Conservation (phyloP, 2,888 invertebrate genomes). For the Adelphocoris suturalis region DNA sequence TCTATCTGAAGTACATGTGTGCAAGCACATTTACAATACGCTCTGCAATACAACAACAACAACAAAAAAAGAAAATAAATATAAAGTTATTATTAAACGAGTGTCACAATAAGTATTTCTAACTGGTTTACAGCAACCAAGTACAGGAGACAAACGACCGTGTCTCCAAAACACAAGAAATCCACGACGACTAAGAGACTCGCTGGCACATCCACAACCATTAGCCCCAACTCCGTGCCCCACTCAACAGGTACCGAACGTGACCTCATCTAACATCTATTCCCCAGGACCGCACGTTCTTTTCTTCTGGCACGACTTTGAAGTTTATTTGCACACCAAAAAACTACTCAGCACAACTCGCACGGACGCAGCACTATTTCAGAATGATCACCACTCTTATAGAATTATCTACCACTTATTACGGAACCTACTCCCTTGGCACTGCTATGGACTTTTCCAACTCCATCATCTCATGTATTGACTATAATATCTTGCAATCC, state of each 20-base stretch:
- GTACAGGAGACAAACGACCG: conserved; percentile 55
- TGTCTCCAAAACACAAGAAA: conserved; percentile 21
- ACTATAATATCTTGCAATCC: too few species aligned
- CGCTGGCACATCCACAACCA: conserved; percentile 27
- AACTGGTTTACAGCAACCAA: conserved; percentile 50
- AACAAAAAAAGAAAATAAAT: too few species aligned
- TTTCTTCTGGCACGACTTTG: conserved; percentile 21
- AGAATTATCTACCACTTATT: too few species aligned
- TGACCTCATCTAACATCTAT: conserved; percentile 51
- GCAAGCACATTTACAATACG: too few species aligned
- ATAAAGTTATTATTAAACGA: not conserved
- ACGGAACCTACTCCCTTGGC: too few species aligned
- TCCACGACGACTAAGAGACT: conserved; percentile 42
- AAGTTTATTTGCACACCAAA: conserved; percentile 25
- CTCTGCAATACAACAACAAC: too few species aligned
- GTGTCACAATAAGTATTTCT: not conserved
- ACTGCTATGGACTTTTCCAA: too few species aligned
- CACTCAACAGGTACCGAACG: conserved; percentile 65
- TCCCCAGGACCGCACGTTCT: conserved; percentile 17
- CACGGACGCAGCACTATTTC: conserved; percentile 10
- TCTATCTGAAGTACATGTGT: too few species aligned
- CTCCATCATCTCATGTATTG: too few species aligned
- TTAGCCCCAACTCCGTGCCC: conserved; percentile 66
- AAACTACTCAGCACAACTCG: not conserved
- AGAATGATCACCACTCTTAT: not conserved